These are phyloP conservation scores for Drosophila aff. DNA, from an alignment of 1,140 invertebrate species.

Conservation along the genomic window DNA sequence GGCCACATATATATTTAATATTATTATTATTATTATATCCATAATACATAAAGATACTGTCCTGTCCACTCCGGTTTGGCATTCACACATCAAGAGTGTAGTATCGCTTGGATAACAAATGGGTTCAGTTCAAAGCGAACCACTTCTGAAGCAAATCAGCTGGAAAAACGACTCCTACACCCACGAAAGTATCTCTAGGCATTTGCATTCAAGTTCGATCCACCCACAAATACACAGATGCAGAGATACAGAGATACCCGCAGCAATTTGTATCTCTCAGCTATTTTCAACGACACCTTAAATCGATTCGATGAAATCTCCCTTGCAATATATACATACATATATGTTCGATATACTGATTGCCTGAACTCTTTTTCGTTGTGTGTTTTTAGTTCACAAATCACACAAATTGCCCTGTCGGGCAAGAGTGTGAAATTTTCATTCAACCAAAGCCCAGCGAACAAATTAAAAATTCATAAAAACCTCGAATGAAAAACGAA, in stretches of 20 bases:
- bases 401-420: slow-evolving; percentile 58
- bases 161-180: slow-evolving; percentile 14
- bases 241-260: slow-evolving; percentile 1
- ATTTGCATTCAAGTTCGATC: slow-evolving; percentile 21
- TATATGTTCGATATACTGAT: background rate
- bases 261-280: slow-evolving; percentile 26
- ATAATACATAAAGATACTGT: background rate
- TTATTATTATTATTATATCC: slow-evolving; percentile 1
- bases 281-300: slow-evolving; percentile 10
- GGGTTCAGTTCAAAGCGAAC: slow-evolving; percentile 1
- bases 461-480: slow-evolving; percentile 82
- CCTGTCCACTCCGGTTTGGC: background rate
- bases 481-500: slow-evolving; percentile 48
- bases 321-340: background rate
- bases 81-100: slow-evolving; percentile 1
- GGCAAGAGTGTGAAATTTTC: slow-evolving; percentile 61
- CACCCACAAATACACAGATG: slow-evolving; percentile 1
- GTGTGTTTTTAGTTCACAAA: slow-evolving; percentile 57
- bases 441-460: slow-evolving; percentile 43
- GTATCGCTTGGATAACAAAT: slow-evolving; percentile 7
- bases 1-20: background rate
- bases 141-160: slow-evolving; percentile 11
- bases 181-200: slow-evolving; percentile 36
- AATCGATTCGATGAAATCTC: slow-evolving; percentile 14
- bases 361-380: slow-evolving; percentile 3